Base-by-base conservation (phyloP, 2,113 vertebrate species). In the Anas platyrhynchos region DNA sequence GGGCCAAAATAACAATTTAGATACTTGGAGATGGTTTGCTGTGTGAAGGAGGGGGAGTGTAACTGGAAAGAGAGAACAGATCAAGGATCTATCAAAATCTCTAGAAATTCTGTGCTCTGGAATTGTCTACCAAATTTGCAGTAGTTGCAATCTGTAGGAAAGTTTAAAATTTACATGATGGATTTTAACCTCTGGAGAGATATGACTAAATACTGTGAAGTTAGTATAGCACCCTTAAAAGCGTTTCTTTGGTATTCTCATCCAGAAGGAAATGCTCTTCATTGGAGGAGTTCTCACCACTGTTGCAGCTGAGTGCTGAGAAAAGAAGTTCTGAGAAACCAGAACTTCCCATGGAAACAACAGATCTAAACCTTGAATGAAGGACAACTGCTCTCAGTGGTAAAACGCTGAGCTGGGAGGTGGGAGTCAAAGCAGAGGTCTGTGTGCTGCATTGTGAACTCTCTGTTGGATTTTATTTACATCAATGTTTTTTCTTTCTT, bases 171-270 rank as follows among this genome's bases (percentile, higher is more conserved):
- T 68, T 73, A 15, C 7, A 2, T 54, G 25, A 32, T 3, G 4
- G 16, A 31, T 23, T 82, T 86, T 20, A 46, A 73, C 17, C 8
- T 87, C 22, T 9, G 3, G 27, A 41, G 7, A 82, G 43, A 16
- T 38, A 41, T 2, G 27, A 32, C 17, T 34, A 58, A 76, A 22
- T 12, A 31, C 16, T 11, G 58, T 0, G 0, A 41, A 36, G 2
- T 48, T 41, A 55, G 6, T 31, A 8, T 56, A 59, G 78, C 32
- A 21, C 16, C 8, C 27, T 36, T 5, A 41, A 21, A 46, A 80
- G 22, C 16, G 13, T 78, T 66, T 71, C 25, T 71, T 92, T 65
- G 43, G 38, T 36, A 11, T 8, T 56, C 34, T 67, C 32, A 8
- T 11, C 67, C 41, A 48, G 46, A 11, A 48, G 46, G 52, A 86